Base-by-base conservation (phyloP, 2,888 invertebrate genomes). In the Tholera decimalis region DNA sequence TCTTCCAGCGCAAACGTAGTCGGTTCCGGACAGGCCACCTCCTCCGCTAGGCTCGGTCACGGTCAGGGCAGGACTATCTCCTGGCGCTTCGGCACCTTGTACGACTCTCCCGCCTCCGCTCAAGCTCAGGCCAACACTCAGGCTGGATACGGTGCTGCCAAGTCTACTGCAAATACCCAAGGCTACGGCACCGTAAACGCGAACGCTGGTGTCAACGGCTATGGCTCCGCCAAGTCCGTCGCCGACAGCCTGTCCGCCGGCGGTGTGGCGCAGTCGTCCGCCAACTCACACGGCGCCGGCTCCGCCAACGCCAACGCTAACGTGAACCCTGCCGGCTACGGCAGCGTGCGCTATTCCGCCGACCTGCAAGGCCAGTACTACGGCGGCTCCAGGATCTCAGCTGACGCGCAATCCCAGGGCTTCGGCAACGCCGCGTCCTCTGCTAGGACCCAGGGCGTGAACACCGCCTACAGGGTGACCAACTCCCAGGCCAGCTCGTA, bases 41-140 rank as follows among this genome's bases (percentile, higher is more conserved):
- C 89, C 13, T 83, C 89, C 5, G 90, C 90, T 59, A 89, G 88
- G 62, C 64, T 84, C 18, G 64, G 80, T 57, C 82, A 82, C 11
- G 41, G 20, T 1, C 53, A 56, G 51, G 84, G 88, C 50, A 89
- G 87, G 58, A 85, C 86, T 54, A 89, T 91, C 82, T 87, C 88
- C 65, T 94, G 94, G 94, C 91, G 87, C 41, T 94, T 94, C 73
- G 94, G 94, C 15, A 91, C 92, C 26, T 74, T 85, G 1, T 94
- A 94, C 73, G 89, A 88, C 55, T 69, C 68, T 13, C 93, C 92
- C n/a, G 81, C 87, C 11, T 66, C 72, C 51, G 82, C 80, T 2
- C 73, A 73, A 0, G 83, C 87, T 39, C 73, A 79, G 15, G 83
- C 86, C 47, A 73, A 83, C 50, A 71, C 66, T 43, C 7, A 73